Conservation (phyloP, 1,140 invertebrate species). For the Drosophila sproati region DNA sequence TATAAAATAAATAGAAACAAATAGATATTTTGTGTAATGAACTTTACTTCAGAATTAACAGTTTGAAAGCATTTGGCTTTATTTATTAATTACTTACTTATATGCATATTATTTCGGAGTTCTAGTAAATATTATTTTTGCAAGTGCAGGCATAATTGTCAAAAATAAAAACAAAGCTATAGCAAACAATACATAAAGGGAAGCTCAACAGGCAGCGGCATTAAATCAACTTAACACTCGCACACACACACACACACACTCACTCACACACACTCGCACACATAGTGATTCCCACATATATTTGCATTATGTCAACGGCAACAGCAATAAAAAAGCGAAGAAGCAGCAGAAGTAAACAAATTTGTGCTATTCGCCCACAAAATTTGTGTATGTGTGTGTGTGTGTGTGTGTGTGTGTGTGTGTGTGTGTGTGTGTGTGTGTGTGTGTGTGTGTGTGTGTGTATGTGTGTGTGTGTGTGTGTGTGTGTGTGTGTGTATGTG, state of each 20-base stretch:
- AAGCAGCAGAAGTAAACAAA: conserved; percentile 18
- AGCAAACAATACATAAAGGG: conserved; percentile 1
- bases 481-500: too few species aligned
- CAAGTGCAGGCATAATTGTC: neutral
- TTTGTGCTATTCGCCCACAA: conserved; percentile 25
- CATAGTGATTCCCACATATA: conserved; percentile 4
- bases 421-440: too few species aligned
- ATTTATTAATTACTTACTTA: too few species aligned
- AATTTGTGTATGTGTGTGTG: neutral
- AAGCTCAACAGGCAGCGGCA: conserved; percentile 24
- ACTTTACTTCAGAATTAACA: too few species aligned
- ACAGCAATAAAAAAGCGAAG: neutral
- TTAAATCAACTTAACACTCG: conserved; percentile 40
- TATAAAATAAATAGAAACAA: too few species aligned
- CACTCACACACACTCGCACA: neutral
- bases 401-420: too few species aligned
- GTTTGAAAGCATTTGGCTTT: too few species aligned
- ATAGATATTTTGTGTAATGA: too few species aligned
- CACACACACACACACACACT: neutral
- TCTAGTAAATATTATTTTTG: neutral
- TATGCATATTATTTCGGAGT: neutral
- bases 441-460: too few species aligned
- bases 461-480: too few species aligned
- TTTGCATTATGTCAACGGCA: conserved; percentile 21
- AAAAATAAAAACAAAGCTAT: conserved; percentile 7